Evolutionary conservation across 2,113 vertebrate species (phyloP).

Genomic region (Amia ocellicauda): DNA sequence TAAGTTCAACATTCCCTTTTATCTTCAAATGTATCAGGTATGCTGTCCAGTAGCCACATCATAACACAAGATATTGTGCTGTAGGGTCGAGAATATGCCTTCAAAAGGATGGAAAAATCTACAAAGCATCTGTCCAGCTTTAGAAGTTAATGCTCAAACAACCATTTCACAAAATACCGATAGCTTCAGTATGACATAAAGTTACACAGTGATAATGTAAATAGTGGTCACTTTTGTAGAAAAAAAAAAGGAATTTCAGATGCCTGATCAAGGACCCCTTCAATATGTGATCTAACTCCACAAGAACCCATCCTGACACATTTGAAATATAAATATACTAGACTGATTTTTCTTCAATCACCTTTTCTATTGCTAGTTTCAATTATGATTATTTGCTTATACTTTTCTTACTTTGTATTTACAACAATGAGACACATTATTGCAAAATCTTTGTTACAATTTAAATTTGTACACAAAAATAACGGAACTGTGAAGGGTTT

Average conservation of each 20-base stretch:
- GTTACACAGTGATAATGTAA: background rate
- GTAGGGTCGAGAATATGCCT: slow-evolving; percentile 17
- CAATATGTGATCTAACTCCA: background rate
- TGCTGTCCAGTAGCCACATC: background rate
- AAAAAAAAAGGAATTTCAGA: slow-evolving; percentile 7
- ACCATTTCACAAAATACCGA: background rate
- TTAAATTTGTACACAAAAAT: no score
- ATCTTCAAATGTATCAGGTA: slow-evolving; percentile 16
- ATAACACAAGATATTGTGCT: background rate
- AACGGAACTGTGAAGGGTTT: no score
- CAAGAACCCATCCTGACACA: background rate
- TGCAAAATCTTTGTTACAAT: no score
- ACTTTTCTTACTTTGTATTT: no score
- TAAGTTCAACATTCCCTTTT: slow-evolving; percentile 5
- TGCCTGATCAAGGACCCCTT: background rate
- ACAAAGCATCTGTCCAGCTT: slow-evolving; percentile 22
- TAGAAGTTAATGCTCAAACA: slow-evolving; percentile 15
- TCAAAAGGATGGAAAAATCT: slow-evolving; percentile 22
- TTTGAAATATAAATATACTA: background rate
- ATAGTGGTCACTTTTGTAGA: background rate
- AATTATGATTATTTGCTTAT: no score
- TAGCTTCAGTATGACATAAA: background rate
- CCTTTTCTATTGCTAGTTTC: no score
- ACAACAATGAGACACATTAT: no score
- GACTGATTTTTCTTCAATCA: no score